Base-by-base conservation (phyloP, 2,797 vertebrate species). In the Acanthiza pusilla region DNA sequence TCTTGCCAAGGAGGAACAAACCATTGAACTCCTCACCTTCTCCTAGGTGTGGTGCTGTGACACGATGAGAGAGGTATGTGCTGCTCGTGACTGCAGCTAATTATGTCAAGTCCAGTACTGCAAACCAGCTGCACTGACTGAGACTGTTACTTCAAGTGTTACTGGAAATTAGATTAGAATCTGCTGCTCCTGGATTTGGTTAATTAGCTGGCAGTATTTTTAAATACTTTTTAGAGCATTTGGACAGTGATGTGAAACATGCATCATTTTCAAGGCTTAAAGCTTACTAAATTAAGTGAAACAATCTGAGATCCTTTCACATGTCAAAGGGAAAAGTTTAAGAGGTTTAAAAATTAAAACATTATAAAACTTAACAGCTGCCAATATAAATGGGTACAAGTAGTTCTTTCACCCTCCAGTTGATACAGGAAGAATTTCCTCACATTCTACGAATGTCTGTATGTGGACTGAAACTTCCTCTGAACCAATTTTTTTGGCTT, bases 401-500 rank as follows among this genome's bases (percentile, higher is more conserved):
- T 81, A 90, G 55, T n/a, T 40, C 58, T 94, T 97, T 92, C 40
- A 58, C 8, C 5, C 23, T 27, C 13, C 45, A 57, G 13, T 58
- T 95, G 74, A 89, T 91, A 73, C 42, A 82, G 51, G 51, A 94
- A 90, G 30, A 34, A 43, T 75, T 85, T 79, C 92, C 86, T 89
- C 50, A 45, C 86, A 85, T 89, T 45, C 63, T 47, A 3, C 94
- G 38, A 88, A 55, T 83, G 68, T 63, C 10, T 93, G 61, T 89
- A 13, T 90, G 20, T 96, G 84, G 87, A 88, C 78, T 87, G 53
- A 40, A 57, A 61, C 40, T 90, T 81, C 83, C 50, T 89, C 88
- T 86, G 53, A 71, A 80, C 40, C 66, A 36, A 0, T 40, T 68
- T 63, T 90, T 95, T 81, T 54, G 10, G 40, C 84, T 96, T 95